Base-by-base conservation (phyloP, 2,888 invertebrate genomes). In the Petrolisthes cinctipes region DNA sequence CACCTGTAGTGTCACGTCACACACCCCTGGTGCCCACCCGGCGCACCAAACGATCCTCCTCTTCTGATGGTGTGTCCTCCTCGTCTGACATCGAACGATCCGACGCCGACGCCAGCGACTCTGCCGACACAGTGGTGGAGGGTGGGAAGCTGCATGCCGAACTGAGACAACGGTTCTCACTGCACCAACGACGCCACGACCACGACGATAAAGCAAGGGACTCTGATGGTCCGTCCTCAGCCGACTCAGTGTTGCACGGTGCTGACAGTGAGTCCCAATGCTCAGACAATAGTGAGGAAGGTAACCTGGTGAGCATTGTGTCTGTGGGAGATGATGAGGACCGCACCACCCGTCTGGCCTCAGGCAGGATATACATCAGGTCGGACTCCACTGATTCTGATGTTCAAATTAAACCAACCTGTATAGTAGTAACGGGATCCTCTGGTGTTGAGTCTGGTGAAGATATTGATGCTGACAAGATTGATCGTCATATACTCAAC, bases 381-480 rank as follows among this genome's bases (percentile, higher is more conserved):
- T 90, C 90, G 17, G 90, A 90, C 79, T 90, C 89, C 23, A 90
- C 90, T 0, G 90, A 90, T 68, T 90, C 89, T 11, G 90, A 90
- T 79, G 90, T 90, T 11, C 90, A 89, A 71, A 90, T 90, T 73
- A 90, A 90, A 82, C 90, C 90, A n/a, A 90, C 90, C 54, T 90
- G 90, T 66, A 90, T 90, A 17, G 90, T 90, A 3, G 90, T 90
- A 61, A 90, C 88, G 4, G 90, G 90, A 11, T 90, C 89, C 7
- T 90, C 90, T 17, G 89, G 90, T 23, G 88, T 86, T 5, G 90
- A 90, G 68, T 90, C 90, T 14, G 89, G 89, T 11, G 90, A 90
- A n/a, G 90, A 90, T 61, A 78, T 86, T 23, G 90, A 89, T 7
- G 81, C 66, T 51, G 88, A 89, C 37, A 86, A 85, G 11, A 53